Percentiles rank a stretch among this genome's conserved stretches.
phyloP scores from a whole-genome alignment of 2,797 vertebrate genomes.

The Sphenodon punctatus region DNA sequence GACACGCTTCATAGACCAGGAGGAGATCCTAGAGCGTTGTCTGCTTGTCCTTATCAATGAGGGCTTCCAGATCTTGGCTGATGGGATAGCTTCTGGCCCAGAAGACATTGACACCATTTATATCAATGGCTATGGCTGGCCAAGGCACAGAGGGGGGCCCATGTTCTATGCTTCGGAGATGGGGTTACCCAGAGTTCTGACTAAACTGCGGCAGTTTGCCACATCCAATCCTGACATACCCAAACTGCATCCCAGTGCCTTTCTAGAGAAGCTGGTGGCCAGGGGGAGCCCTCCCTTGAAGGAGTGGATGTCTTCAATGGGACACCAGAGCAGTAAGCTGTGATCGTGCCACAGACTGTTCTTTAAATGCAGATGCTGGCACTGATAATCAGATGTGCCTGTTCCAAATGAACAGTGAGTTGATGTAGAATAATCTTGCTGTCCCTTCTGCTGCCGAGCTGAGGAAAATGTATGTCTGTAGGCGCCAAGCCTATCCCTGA shows the following conservation, averaged over 20 bases:
- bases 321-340: slow-evolving; percentile 76
- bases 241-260: slow-evolving; percentile 78
- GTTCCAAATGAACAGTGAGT: neutral
- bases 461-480: neutral
- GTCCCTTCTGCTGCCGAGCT: neutral
- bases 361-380: neutral
- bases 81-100: slow-evolving; percentile 84
- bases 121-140: slow-evolving; percentile 89
- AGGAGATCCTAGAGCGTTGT: slow-evolving; percentile 90
- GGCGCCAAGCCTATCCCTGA: neutral
- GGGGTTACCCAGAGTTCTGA: slow-evolving; percentile 81
- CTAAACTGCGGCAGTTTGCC: slow-evolving; percentile 84
- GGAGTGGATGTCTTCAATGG: slow-evolving; percentile 81
- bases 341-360: slow-evolving; percentile 49
- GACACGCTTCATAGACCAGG: slow-evolving; percentile 70
- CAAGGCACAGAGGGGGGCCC: slow-evolving; percentile 86
- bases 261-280: slow-evolving; percentile 85
- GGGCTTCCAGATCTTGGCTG: slow-evolving; percentile 87
- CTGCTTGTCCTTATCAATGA: slow-evolving; percentile 87
- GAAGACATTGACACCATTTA: slow-evolving; percentile 91
- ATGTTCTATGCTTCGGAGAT: slow-evolving; percentile 89
- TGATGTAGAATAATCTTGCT: fast-evolving
- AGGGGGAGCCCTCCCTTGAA: slow-evolving; percentile 84
- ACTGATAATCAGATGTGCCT: neutral
- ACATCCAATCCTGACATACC: slow-evolving; percentile 83